Evolutionary conservation across 2,113 vertebrate species (phyloP).

Genomic region (Suncus etruscus): DNA sequence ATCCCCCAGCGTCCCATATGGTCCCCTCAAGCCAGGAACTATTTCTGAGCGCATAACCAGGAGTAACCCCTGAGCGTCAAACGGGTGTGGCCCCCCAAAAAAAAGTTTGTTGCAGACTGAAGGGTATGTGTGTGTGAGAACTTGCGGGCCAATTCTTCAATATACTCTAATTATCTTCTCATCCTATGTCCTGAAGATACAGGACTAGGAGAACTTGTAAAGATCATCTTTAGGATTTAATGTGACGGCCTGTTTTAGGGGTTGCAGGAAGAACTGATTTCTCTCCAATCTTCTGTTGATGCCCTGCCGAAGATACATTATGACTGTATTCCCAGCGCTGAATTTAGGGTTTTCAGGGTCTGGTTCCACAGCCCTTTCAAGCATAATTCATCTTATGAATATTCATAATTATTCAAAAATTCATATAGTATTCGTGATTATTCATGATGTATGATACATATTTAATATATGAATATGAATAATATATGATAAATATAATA

Average conservation of each 20-base stretch:
- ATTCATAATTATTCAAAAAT: too few species aligned
- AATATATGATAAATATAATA: too few species aligned
- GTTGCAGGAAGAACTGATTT: neutral
- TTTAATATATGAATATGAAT: too few species aligned
- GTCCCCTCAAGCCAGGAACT: too few species aligned
- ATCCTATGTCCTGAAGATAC: constrained; percentile 76
- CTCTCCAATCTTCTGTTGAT: rapidly evolving
- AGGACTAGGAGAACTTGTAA: constrained; percentile 85
- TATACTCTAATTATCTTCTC: constrained; percentile 76
- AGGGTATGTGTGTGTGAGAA: constrained; percentile 83
- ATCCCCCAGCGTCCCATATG: too few species aligned
- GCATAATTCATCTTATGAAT: too few species aligned
- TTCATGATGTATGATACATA: too few species aligned
- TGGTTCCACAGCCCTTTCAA: constrained; percentile 84
- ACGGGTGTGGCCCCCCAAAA: too few species aligned
- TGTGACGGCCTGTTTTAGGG: constrained; percentile 81
- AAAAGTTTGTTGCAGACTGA: too few species aligned
- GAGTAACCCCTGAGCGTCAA: too few species aligned
- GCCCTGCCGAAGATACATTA: constrained; percentile 79
- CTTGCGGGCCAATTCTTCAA: constrained; percentile 82
- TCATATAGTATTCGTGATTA: too few species aligned
- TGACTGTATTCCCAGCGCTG: constrained; percentile 85
- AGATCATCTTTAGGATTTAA: constrained; percentile 83
- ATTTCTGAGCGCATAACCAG: too few species aligned
- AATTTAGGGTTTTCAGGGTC: constrained; percentile 87